Evolutionary conservation across 2,113 vertebrate genomes (phyloP).

Genomic region (Chunga burmeisteri): DNA sequence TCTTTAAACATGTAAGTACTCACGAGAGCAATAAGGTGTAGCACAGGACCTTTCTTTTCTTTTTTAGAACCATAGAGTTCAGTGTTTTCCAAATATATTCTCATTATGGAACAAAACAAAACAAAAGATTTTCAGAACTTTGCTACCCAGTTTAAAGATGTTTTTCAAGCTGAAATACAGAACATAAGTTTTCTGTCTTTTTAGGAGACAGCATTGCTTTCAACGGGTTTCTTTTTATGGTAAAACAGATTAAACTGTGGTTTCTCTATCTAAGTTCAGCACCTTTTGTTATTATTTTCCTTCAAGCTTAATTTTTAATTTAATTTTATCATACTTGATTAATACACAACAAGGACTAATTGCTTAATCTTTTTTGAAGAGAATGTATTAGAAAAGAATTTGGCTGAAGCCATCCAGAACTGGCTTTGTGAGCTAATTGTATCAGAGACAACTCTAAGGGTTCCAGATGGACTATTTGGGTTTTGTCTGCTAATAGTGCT

Average conservation of each 20-base stretch:
- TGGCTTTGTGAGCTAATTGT: background rate
- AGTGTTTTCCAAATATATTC: background rate
- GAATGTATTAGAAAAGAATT: background rate
- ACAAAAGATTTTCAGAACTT: background rate
- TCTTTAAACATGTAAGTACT: background rate
- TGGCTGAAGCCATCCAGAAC: background rate
- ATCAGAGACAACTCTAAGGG: background rate
- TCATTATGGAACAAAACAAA: background rate
- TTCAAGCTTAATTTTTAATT: background rate
- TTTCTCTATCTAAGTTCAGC: background rate
- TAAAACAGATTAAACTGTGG: background rate
- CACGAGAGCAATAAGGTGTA: accelerated
- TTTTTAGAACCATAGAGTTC: background rate
- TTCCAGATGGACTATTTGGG: background rate
- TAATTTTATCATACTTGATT: background rate
- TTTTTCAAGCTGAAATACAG: background rate
- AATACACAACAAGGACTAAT: background rate
- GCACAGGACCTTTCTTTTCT: background rate
- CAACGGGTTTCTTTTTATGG: background rate
- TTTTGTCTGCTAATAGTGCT: background rate
- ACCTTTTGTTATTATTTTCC: background rate
- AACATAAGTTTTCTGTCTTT: background rate
- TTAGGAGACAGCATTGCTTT: background rate
- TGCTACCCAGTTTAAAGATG: background rate
- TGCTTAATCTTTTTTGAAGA: background rate